Base-by-base conservation (phyloP, 2,797 vertebrate species). In the Sorex maritimensis region DNA sequence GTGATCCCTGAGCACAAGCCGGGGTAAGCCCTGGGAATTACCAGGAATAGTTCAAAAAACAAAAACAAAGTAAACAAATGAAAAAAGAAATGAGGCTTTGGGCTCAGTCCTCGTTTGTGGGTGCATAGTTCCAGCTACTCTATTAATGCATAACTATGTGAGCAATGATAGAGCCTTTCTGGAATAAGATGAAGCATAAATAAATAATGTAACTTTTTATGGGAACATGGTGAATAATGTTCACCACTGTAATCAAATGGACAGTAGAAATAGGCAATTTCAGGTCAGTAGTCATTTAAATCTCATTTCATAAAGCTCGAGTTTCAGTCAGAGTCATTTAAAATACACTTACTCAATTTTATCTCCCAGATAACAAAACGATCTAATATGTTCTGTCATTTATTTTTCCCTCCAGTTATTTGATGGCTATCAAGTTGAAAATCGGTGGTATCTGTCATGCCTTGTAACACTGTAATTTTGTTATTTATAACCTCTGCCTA, bases 281-380 rank as follows among this genome's bases (percentile, higher is more conserved):
- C 26, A 93, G 38, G 44, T 44, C 38, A 81, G 14, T 41, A 19
- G 34, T 24, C 10, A 1, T 28, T 82, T 88, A 89, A 81, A 73
- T 19, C 0, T 30, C 63, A 44, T 74, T 86, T 80, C 52, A 81
- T 49, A 72, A 81, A 92, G n/a, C 63, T 94, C 14, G 13, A 79
- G 15, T 94, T 81, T 61, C 55, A 24, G 28, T 82, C 34, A 68
- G 38, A 83, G 75, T 81, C 68, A 90, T 81, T 68, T 81, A 71
- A 82, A 82, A 79, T 38, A 69, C 6, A 26, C 44, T 46, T 80
- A 49, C 61, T 89, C 14, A 30, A 10, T 46, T 88, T 81, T 81
- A 73, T 12, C n/a, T 52, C 41, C 81, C 4, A 8, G 72, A 68
- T 26, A 67, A 68, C 21, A 49, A 78, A 88, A 52, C 30, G 26